These are phyloP conservation scores for Drosophila nikananu DNA, from an alignment of 1,140 invertebrate species.

Conservation along the genomic window DNA sequence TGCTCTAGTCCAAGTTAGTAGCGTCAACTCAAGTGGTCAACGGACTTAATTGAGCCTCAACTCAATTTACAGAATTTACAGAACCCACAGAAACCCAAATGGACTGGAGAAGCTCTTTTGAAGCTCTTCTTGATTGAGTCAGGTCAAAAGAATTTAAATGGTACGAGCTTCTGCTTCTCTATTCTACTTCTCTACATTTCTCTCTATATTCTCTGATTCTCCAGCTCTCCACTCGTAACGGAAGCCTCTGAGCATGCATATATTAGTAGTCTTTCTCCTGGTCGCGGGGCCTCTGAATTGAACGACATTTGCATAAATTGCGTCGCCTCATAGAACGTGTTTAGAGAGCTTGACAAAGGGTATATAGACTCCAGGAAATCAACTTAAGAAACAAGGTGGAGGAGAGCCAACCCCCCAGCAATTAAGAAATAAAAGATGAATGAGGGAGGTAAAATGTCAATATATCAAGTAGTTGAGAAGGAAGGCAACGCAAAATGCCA, in stretches of 20 bases:
- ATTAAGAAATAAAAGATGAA: slow-evolving; percentile 48
- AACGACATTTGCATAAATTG: slow-evolving; percentile 76
- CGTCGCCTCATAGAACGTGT: slow-evolving; percentile 56
- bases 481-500: neutral
- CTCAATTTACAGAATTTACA: slow-evolving; percentile 60
- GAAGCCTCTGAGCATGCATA: slow-evolving; percentile 73
- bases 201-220: slow-evolving; percentile 20
- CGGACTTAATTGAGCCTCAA: slow-evolving; percentile 62
- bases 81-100: slow-evolving; percentile 5
- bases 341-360: slow-evolving; percentile 43
- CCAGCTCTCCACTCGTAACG: slow-evolving; percentile 36
- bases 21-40: slow-evolving; percentile 47
- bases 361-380: slow-evolving; percentile 44
- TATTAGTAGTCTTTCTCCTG: slow-evolving; percentile 37
- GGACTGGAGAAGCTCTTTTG: slow-evolving; percentile 43
- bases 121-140: slow-evolving; percentile 83
- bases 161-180: slow-evolving; percentile 23
- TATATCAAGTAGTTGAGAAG: slow-evolving; percentile 18
- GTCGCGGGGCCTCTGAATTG: slow-evolving; percentile 38
- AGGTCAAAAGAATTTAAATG: slow-evolving; percentile 84
- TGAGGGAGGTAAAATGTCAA: slow-evolving; percentile 23
- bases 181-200: slow-evolving; percentile 4
- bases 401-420: slow-evolving; percentile 18
- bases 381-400: neutral
- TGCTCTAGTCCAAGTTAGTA: slow-evolving; percentile 1